Percentiles rank a stretch among this genome's conserved stretches.
These are phyloP conservation scores for Actenoides lindsayi DNA, from an alignment of 2,113 vertebrate genomes.

Conservation along the genomic window DNA sequence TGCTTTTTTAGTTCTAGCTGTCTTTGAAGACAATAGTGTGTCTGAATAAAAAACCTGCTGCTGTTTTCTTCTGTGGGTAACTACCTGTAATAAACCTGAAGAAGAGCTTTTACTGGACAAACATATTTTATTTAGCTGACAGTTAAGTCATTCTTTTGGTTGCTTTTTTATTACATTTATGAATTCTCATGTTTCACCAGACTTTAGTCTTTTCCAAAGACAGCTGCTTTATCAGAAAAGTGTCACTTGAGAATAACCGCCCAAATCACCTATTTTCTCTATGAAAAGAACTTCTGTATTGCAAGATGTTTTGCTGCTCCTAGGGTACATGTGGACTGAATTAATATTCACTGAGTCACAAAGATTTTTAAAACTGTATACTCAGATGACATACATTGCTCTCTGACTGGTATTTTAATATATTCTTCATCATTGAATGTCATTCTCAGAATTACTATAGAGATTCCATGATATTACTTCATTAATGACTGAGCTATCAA, in stretches of 20 bases:
- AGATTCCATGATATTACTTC: neutral
- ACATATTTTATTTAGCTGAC: neutral
- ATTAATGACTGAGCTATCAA: neutral
- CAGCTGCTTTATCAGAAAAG: neutral
- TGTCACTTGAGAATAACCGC: neutral
- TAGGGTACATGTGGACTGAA: neutral
- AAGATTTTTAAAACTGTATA: neutral
- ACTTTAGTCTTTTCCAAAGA: neutral
- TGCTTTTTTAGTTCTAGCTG: neutral
- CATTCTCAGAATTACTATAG: neutral
- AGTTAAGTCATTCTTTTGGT: neutral
- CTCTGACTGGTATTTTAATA: neutral
- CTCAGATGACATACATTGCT: neutral
- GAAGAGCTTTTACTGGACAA: neutral
- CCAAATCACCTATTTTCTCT: neutral
- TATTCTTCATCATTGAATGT: neutral
- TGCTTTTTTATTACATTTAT: neutral
- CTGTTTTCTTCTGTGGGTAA: neutral
- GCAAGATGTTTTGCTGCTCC: neutral
- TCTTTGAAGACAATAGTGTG: neutral
- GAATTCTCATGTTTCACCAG: neutral
- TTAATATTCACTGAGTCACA: neutral
- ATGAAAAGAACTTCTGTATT: neutral
- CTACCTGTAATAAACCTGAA: neutral
- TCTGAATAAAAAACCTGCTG: neutral